Evolutionary conservation across 64 coral and sea anemone species (phyloP), one percentile per base, ranked within the genome.

Genomic region (Acropora tenuis): DNA sequence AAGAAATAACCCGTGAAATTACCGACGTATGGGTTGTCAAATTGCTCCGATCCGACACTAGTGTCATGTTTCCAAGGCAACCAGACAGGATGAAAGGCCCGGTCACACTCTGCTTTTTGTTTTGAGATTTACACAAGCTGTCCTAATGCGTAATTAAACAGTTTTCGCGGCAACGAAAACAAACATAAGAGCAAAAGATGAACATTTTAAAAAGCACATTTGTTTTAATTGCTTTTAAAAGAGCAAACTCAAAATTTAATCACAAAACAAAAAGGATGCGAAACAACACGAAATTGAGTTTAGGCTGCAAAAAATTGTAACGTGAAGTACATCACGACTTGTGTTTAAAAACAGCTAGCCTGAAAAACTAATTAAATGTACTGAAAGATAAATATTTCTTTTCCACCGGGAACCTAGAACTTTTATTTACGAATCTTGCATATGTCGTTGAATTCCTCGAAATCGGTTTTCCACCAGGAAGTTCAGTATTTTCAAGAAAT

Each of bases 1-100:
- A n/a, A 67, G 6, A 44, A 8, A 57, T 45, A 41, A 12, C 3
- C 58, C 9, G 1, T 12, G 12, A 42, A 20, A 2, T 75, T 75
- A 2, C 7, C 43, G 74, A 68, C 46, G 41, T n/a, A 17, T 16
- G 80, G 42, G 41, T 5, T 63, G 58, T 47, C 17, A 85, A 85
- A 40, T 47, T 17, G 63, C 6, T 44, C 15, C 16, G 7, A 16
- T 69, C 63, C 82, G 15, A 48, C 45, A 48, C 46, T 71, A 48
- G 82, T 69, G 61, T 20, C 47, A 48, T 84, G 68, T 85, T 65
- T n/a, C 82, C 82, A 17, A 47, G 65, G 63, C 15, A 85, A 85
- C 82, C 16, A 19, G 44, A 5, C 15, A 8, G 10, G 41, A 71
- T 2, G 72, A 49, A 46, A 17, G 82, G n/a, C 61, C 45, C 61